Evolutionary conservation across 2,888 invertebrate genomes (phyloP).

Genomic region (Unio delphinus): DNA sequence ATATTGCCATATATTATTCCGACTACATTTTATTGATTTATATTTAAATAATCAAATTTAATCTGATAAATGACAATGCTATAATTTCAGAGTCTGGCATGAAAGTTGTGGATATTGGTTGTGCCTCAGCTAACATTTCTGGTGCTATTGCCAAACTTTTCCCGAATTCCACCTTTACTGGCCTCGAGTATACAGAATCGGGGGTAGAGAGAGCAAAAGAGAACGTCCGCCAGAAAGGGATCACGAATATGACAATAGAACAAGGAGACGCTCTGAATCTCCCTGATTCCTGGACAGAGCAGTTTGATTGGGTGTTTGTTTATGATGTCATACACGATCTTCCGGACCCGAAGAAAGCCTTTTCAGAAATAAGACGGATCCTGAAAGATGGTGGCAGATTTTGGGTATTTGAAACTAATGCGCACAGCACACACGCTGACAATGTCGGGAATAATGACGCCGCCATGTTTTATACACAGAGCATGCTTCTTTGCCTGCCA

Average conservation of each 20-base stretch:
- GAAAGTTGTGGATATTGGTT: slow-evolving; percentile 21
- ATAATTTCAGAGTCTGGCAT: slow-evolving; percentile 11
- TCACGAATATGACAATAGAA: slow-evolving; percentile 16
- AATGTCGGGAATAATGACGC: slow-evolving; percentile 20
- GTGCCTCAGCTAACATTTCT: slow-evolving; percentile 16
- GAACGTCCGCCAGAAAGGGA: background rate
- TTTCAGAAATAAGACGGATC: slow-evolving; percentile 12
- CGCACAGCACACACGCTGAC: slow-evolving; percentile 19
- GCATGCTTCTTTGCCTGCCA: slow-evolving; percentile 31
- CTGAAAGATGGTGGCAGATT: slow-evolving; percentile 22
- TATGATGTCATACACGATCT: slow-evolving; percentile 27
- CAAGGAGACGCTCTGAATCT: slow-evolving; percentile 23
- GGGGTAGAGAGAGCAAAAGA: slow-evolving; percentile 13
- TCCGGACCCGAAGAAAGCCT: slow-evolving; percentile 22
- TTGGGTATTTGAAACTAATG: slow-evolving; percentile 17
- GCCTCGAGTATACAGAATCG: slow-evolving; percentile 9
- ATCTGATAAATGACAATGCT: too few relatives aligned
- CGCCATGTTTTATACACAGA: slow-evolving; percentile 19
- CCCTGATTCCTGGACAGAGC: slow-evolving; percentile 5
- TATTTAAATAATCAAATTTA: too few relatives aligned
- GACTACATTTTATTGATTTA: too few relatives aligned
- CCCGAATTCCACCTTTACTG: slow-evolving; percentile 26
- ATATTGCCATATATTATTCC: too few relatives aligned
- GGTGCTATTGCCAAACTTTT: slow-evolving; percentile 17
- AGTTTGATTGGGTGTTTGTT: slow-evolving; percentile 20